Base-by-base conservation (phyloP, 2,797 vertebrate species). In the Rhinogobio ventralis region DNA sequence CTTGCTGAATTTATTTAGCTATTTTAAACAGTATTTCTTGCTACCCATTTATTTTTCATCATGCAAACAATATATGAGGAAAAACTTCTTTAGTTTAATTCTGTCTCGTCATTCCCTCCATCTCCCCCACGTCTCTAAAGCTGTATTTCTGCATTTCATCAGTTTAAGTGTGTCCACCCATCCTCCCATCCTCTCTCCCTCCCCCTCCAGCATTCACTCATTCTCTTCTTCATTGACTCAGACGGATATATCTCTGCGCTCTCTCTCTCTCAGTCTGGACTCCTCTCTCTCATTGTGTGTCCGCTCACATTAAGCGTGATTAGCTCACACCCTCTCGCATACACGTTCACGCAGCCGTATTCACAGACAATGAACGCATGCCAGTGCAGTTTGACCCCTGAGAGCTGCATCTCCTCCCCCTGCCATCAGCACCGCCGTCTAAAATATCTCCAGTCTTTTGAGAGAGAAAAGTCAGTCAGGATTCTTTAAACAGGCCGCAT, bases 321-420 rank as follows among this genome's bases (percentile, higher is more conserved):
- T 80, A 75, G 49, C 72, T 84, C 82, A 51, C 67, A 73, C 81
- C 60, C 64, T 79, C 33, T 66, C 53, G 2, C 73, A 57, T 57
- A 78, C 30, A 42, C 36, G 39, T 19, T 76, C 71, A 49, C 77
- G 78, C 81, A 45, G 13, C 45, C 81, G 4, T 46, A 67, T 78
- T 39, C 49, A 71, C 76, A 87, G 85, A 95, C 94, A 95, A 95
- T 93, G 92, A 94, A 92, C 94, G 92, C 94, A 95, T 95, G 94
- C 93, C 93, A 88, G 87, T 90, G 88, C 86, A 68, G 84, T 89
- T 28, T 90, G 85, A 91, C 89, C 92, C 91, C 87, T 17, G 68
- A 36, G 80, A 82, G 88, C 84, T 85, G 3, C 89, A 82, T 60
- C 74, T 77, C 88, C 72, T 55, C 60, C 64, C 67, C 79, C 49